Base-by-base conservation (phyloP, 1,140 invertebrate species). In the Idris sp. region DNA sequence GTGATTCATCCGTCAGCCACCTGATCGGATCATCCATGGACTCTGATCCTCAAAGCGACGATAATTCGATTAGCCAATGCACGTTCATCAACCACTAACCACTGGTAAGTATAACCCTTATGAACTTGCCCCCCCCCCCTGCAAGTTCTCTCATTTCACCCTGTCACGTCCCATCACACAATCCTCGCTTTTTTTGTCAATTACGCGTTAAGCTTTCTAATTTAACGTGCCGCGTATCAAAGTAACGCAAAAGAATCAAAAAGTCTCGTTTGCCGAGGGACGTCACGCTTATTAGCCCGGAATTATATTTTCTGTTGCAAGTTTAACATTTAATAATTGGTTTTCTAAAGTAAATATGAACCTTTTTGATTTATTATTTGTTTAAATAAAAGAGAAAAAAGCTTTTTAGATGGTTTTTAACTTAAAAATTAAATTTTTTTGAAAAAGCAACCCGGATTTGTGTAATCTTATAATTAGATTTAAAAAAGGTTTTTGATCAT, bases 11-110 rank as follows among this genome's bases (percentile, higher is more conserved):
- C 84, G 81, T 85, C 82, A 81, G 81, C 71, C 78, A 84, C 79
- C 81, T 86, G 82, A 87, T 87, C 80, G 76, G 81, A 87, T 87
- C 86, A 86, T 84, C 80, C 80, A 87, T 84, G 86, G 85, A 76
- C 79, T 79, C 81, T 86, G 85, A 86, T 85, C 81, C 79, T 87
- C 85, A 87, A 87, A 87, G 85, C 85, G 80, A 85, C 84, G 83
- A 86, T 87, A 87, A 87, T 85, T 87, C 83, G 81, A 87, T 87
- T 87, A 87, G 74, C 76, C 76, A 75, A 76, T 79, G 78, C 80
- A 81, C 78, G 83, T 84, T 86, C 81, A 84, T 84, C 84, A 80
- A 84, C 84, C 84, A 79, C 84, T 80, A 83, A 83, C 82, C 81
- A 67, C 67, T 81, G 69, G 71, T 71, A 67, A 72, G 62, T 78